Evolutionary conservation across 2,888 invertebrate species (phyloP), one percentile per base, ranked within the genome.

Genomic region (Calameuta pallipes): DNA sequence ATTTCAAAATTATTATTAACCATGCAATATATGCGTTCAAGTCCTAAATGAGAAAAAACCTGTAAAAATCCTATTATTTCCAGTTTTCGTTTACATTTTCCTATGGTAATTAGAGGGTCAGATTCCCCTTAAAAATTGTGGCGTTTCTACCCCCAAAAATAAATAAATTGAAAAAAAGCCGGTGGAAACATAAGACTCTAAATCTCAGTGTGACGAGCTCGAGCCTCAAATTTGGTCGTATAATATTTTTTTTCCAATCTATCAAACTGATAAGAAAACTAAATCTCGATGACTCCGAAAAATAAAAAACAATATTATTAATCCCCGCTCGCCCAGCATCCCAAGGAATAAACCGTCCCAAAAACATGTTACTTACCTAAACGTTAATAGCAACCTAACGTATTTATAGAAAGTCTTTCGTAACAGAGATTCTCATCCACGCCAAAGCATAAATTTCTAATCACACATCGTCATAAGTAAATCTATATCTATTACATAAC

Each of bases 131-230:
- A 41, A 41, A 41, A 15, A 15, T 6, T 41, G 0, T 15, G 4
- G 15, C 41, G 4, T 41, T 41, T 41, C 41, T 15, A 6, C 41
- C 15, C 15, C 2, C 2, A 41, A 41, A 41, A 41, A 15, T 15
- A 41, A 41, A 1, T 41, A 41, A 1, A 15, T 15, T 15, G 0
- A 41, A 41, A 15, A 41, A 15, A 6, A 41, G 0, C 6, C 75
- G 68, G 35, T 78, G 71, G 73, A 12, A 78, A 73, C 75, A 78
- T 75, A 75, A 78, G 78, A 41, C 78, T 75, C 78, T 78, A 35
- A 78, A 78, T 78, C 68, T 78, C 75, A 78, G 69, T 69, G 75
- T 78, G 69, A 73, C 70, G 75, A 75, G 78, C 73, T 78, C 78
- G 75, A 76, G 78, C 75, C 75, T 75, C 73, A 76, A 69, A 75